Base-by-base conservation (phyloP, 2,113 vertebrate genomes). In the Chitala chitala region DNA sequence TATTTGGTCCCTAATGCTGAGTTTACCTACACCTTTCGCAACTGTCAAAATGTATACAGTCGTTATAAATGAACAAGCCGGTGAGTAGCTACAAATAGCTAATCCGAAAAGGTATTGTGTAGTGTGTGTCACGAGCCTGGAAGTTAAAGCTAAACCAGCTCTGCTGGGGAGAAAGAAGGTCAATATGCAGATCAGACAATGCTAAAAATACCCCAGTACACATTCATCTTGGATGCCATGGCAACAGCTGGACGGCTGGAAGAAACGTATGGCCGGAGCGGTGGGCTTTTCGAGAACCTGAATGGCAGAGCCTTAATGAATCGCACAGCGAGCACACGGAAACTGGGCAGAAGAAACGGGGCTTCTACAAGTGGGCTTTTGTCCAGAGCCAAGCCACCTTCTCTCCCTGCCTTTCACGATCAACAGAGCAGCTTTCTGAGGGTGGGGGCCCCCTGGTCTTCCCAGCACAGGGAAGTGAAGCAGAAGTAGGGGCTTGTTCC, bases 161-260 rank as follows among this genome's bases (percentile, higher is more conserved):
- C 31, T 69, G 77, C 75, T 79, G 78, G 76, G 73, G 79, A 77
- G 77, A 85, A 88, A 87, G 79, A 86, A 86, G 86, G 84, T 85
- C 86, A 84, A 82, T 44, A 48, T 76, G 65, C 81, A 87, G 86
- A 89, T 88, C 85, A 86, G 78, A 71, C 76, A n/a, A 12, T 56
- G 80, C 87, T 87, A 90, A 85, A 87, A 87, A 90, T 86, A 89
- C 78, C 79, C 79, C 55, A 76, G 79, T 76, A 75, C 81, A 78
- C 77, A 78, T 85, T 85, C 78, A 73, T 68, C 61, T 50, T 10
- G 71, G 84, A 84, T 79, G 59, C 81, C 85, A 89, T 90, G 88
- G 84, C 84, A 87, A 90, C 87, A 82, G 87, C 85, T 87, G 85
- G 82, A 78, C 24, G 46, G 70, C 76, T 29, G 10, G 68, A 79